Base-by-base conservation (phyloP, 2,113 vertebrate genomes). In the Scomber japonicus region DNA sequence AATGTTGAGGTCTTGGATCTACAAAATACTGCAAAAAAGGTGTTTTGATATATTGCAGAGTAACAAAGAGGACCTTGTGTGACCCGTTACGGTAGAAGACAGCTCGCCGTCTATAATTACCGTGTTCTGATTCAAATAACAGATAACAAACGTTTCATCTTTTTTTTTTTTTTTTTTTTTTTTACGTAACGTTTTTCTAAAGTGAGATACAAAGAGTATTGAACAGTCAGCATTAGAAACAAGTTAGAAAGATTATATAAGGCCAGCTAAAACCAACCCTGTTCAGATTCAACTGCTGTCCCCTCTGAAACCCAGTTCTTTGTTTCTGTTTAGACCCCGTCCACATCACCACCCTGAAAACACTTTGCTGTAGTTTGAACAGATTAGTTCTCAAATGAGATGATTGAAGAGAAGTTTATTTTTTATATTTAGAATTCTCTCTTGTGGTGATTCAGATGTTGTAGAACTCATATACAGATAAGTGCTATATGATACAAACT, bases 161-260 rank as follows among this genome's bases (percentile, higher is more conserved):
- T 24, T 27, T 27, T 27, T 27, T 27, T 27, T 27, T 27, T 69
- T 45, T 40, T 50, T 75, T 69, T 40, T 69, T 79, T 84, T 79
- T 63, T 67, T 82, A 89, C 88, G 92, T 56, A 57, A 89, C 19
- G n/a, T 77, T 88, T 88, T 21, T 90, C 90, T 54, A 83, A 93
- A 93, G 90, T 92, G 88, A 94, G 86, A 94, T 95, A 95, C 87
- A 94, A 95, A 95, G 82, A 92, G 90, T 93, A 92, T 93, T 93
- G 90, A 96, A 96, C 95, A 96, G 94, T 96, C 95, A 93, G 92
- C 88, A 88, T 94, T 91, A 91, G 90, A 94, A 93, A 94, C 73
- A 94, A 91, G 93, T 93, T 92, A 94, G 93, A 94, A 94, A 94
- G 92, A 90, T 93, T 92, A 94, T 87, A 88, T 95, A 96, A 95